A percentile compares a stretch with the other conserved stretches of the same genome.
Evolutionary conservation across 2,113 vertebrate genomes (phyloP).

Genomic region (Chlorodrepanis virens): DNA sequence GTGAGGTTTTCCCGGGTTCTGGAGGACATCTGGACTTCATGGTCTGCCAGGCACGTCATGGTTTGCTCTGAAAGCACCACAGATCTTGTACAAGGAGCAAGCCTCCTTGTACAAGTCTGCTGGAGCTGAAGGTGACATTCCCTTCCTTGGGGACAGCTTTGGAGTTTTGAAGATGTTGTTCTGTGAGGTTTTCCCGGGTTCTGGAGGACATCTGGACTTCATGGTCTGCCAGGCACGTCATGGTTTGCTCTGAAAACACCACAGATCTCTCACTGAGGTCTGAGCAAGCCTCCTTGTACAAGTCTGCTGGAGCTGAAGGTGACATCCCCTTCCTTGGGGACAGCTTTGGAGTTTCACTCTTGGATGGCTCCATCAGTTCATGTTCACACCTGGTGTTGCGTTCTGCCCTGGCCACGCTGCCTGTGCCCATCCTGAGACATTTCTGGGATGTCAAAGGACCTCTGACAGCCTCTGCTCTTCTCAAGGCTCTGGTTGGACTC

Average conservation of each 20-base stretch:
- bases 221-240: accelerated
- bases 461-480: not conserved
- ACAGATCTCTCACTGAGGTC: too few species aligned
- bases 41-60: accelerated
- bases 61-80: not conserved
- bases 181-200: not conserved
- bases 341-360: not conserved
- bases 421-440: not conserved
- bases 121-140: not conserved
- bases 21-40: not conserved
- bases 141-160: not conserved
- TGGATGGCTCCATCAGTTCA: not conserved
- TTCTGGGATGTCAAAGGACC: not conserved
- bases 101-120: too few species aligned
- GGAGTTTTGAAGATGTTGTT: not conserved
- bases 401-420: not conserved
- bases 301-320: not conserved
- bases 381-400: not conserved
- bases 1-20: not conserved
- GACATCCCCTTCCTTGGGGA: not conserved
- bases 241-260: not conserved
- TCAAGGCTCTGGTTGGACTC: not conserved
- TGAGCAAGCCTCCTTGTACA: accelerated
- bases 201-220: not conserved
- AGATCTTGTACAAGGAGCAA: too few species aligned